These are phyloP conservation scores for Alethe castanea DNA, from an alignment of 2,113 vertebrate species.

Conservation along the genomic window DNA sequence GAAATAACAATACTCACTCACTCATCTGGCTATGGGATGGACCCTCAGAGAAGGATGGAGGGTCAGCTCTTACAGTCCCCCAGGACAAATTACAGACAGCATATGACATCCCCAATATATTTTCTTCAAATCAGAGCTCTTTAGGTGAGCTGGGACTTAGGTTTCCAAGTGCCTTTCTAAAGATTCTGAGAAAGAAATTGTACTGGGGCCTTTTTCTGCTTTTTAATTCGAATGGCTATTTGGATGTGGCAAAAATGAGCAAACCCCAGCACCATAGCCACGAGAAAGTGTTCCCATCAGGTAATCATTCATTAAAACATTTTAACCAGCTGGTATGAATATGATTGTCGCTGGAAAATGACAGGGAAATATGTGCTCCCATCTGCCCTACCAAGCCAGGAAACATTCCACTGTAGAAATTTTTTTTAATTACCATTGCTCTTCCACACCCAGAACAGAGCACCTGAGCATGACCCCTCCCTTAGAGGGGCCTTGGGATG, in stretches of 20 bases:
- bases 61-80: background rate
- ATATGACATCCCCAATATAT: background rate
- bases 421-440: background rate
- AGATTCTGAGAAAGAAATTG: background rate
- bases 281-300: background rate
- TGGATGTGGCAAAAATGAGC: background rate
- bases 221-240: background rate
- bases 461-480: background rate
- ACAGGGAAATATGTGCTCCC: background rate
- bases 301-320: constrained; percentile 21
- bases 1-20: fast-evolving
- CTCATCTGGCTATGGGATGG: background rate
- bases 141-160: background rate
- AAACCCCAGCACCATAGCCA: background rate
- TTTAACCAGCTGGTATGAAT: constrained; percentile 23
- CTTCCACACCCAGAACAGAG: background rate
- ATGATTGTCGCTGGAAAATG: background rate
- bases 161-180: background rate
- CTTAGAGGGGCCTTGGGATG: fast-evolving
- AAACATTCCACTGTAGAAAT: background rate
- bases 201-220: background rate
- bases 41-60: background rate
- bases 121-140: background rate
- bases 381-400: background rate
- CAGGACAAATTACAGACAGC: background rate